Evolutionary conservation across 1,140 invertebrate genomes (phyloP), one percentile per base, ranked within the genome.

Genomic region (Drosophila pachea): DNA sequence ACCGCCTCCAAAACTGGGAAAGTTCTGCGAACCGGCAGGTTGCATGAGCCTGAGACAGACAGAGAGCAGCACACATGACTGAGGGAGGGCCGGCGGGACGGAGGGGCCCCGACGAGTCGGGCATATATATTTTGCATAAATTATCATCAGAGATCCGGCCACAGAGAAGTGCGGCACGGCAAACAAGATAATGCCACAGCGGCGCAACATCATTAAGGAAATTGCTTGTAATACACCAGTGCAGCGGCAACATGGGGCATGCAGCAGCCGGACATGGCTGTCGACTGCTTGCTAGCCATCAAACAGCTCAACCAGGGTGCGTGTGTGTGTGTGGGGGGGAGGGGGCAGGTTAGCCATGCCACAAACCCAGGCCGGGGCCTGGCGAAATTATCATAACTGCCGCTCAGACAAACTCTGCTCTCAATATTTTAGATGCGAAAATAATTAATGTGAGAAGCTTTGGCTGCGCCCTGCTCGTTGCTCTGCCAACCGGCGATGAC

Each of bases 121-220:
- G 49, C 61, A 63, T 76, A 86, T 76, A 84, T 86, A 84, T 84
- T 84, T 84, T 79, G 79, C 79, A 84, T 84, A 84, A 84, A 84
- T 84, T 84, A 84, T 84, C 70, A 84, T 68, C 60, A 62, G 64
- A 61, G 68, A 66, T 52, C 45, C 35, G 45, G 29, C 58, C 65
- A 31, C 50, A 67, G 56, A 54, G 66, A 49, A 52, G 16, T 40
- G 60, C 29, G 45, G 62, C 63, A 35, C 7, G 38, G 59, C 81
- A 84, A 84, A 84, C 79, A 86, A 83, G 79, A 83, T 83, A 83
- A 83, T 83, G 79, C 81, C 73, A 86, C 76, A 74, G 76, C 73
- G 76, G 79, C 65, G 76, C 79, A 84, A 86, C 79, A 84, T 86
- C 79, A 84, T 84, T 84, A 86, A 84, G 79, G 73, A 84, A 84